phyloP scores from a whole-genome alignment of 2,797 vertebrate species.

The Acrossocheilus fasciatus region DNA sequence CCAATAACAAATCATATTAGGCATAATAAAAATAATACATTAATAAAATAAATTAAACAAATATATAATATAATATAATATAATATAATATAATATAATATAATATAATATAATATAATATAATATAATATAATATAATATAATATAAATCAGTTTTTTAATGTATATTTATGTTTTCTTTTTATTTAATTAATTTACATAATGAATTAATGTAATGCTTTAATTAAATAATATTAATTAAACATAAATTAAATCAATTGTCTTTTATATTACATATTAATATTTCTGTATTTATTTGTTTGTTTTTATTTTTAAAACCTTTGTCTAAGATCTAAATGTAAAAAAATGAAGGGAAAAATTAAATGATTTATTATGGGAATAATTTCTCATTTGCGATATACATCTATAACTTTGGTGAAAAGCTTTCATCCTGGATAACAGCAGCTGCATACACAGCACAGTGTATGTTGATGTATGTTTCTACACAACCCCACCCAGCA shows the following conservation, averaged over 20 bases:
- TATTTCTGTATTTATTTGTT: background rate
- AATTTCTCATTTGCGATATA: no score
- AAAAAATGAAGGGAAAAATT: background rate
- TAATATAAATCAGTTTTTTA: background rate
- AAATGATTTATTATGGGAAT: background rate
- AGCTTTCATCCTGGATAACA: background rate
- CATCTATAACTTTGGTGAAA: background rate
- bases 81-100: background rate
- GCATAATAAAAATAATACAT: background rate
- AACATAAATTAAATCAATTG: background rate
- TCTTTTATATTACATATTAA: background rate
- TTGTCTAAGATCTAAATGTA: background rate
- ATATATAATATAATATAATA: background rate
- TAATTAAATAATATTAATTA: no score
- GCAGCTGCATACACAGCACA: background rate
- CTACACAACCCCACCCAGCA: conserved; percentile 25
- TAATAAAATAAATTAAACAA: background rate
- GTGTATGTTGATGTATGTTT: conserved; percentile 36
- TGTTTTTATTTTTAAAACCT: background rate
- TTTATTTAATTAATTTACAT: background rate
- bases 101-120: background rate
- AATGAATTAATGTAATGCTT: no score
- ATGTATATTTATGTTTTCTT: background rate
- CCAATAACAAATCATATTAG: background rate
- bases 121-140: background rate